Evolutionary conservation across 2,113 vertebrate species (phyloP), one percentile per base, ranked within the genome.

Genomic region (Cyprinodon variegatus): DNA sequence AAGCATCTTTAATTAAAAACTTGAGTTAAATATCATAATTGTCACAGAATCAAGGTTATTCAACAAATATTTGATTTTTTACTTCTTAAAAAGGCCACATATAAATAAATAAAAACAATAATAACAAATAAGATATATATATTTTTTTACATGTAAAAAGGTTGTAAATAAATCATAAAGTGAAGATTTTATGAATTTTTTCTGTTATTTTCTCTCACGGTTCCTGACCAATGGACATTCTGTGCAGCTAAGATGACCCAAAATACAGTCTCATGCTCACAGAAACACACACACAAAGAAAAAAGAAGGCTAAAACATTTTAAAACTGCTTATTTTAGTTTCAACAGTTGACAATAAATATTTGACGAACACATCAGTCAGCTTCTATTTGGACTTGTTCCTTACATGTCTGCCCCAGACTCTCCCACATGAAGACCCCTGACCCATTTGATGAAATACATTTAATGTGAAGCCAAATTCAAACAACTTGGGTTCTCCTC

Each of bases 341-440:
- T 69, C 37, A 73, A 73, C 63, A 2, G 63, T 50, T 46, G 64
- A n/a, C 11, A 71, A 53, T 57, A 12, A 6, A 62, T 48, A 63
- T 69, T 70, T 0, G 2, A 3, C 5, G 74, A 81, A 60, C 46
- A 76, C 39, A 61, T 68, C 10, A 62, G 29, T 59, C 3, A 17
- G 57, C 68, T 40, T 70, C 41, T 61, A 38, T 40, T 68, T 50
- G 14, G 70, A 65, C 68, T 76, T 67, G 38, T 7, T 71, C 65
- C 7, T 74, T 64, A 75, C 29, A 74, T 39, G 11, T 81, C 37
- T 39, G 48, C 29, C 37, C 66, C 36, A 4, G 45, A 88, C 61
- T 78, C 68, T 83, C 45, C 39, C 3, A 53, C 11, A 22, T 66
- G 4, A 84, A 68, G 41, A 4, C 64, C 62, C 74, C 69, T 65